A percentile compares a stretch with the other conserved stretches of the same genome.
Evolutionary conservation across 2,797 vertebrate genomes (phyloP).

Genomic region (Syngnathus acus): DNA sequence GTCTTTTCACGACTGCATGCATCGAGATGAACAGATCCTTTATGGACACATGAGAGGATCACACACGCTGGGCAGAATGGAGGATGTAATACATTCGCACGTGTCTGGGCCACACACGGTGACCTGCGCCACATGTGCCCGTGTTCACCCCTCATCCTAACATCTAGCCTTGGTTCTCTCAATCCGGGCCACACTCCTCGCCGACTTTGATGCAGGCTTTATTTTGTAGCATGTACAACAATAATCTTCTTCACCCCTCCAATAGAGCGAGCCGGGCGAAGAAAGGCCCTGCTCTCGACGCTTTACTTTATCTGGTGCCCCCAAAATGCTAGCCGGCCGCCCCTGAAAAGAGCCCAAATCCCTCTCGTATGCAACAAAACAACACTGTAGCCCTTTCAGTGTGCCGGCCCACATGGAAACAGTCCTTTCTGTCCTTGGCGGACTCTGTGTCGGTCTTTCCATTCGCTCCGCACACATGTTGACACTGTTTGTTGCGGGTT

Average conservation of each 20-base stretch:
- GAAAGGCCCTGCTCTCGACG: conserved; percentile 60
- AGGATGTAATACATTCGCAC: conserved; percentile 64
- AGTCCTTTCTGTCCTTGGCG: conserved; percentile 63
- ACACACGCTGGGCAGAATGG: conserved; percentile 53
- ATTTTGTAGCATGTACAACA: conserved; percentile 55
- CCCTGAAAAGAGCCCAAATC: conserved; percentile 72
- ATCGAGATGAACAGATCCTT: conserved; percentile 63
- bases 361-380: conserved; percentile 64
- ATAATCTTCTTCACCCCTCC: conserved; percentile 73
- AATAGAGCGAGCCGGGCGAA: conserved; percentile 59
- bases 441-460: conserved; percentile 66
- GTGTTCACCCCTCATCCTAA: conserved; percentile 43
- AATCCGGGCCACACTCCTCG: conserved; percentile 56
- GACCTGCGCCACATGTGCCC: conserved; percentile 48
- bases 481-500: conserved; percentile 84
- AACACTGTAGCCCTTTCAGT: conserved; percentile 81
- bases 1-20: conserved; percentile 59
- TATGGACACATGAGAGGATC: conserved; percentile 67
- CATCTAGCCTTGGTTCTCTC: conserved; percentile 54
- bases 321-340: conserved; percentile 70
- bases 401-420: conserved; percentile 71
- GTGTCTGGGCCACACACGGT: conserved; percentile 55
- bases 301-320: conserved; percentile 60
- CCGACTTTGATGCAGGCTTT: conserved; percentile 61
- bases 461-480: conserved; percentile 82